A percentile compares a stretch with the other conserved stretches of the same genome.
Evolutionary conservation across 2,888 invertebrate genomes (phyloP).

Genomic region (Platycheirus rosarum): DNA sequence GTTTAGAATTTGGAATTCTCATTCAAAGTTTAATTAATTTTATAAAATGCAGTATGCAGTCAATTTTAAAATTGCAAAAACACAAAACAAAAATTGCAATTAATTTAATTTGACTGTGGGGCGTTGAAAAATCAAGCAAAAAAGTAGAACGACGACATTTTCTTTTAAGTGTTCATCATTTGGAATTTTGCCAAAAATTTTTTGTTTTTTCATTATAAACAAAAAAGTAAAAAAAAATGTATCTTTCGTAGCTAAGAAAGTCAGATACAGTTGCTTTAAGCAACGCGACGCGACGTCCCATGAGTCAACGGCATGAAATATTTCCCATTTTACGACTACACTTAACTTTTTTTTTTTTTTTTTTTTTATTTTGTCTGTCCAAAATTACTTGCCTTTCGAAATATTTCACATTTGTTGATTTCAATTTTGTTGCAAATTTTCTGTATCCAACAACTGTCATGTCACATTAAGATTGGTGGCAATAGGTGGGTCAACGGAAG

Average conservation of each 20-base stretch:
- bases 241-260: slow-evolving; percentile 59
- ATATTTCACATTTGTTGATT: slow-evolving; percentile 58
- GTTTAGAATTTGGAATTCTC: slow-evolving; percentile 4
- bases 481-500: slow-evolving; percentile 21
- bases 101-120: slow-evolving; percentile 70
- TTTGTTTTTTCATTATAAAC: slow-evolving; percentile 28
- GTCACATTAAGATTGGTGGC: slow-evolving; percentile 18
- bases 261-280: slow-evolving; percentile 62
- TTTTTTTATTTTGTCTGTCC: slow-evolving; percentile 37
- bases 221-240: neutral
- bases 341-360: slow-evolving; percentile 14
- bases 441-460: slow-evolving; percentile 47
- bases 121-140: slow-evolving; percentile 69
- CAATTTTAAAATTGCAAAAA: slow-evolving; percentile 35
- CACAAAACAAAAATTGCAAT: slow-evolving; percentile 53
- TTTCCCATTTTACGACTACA: slow-evolving; percentile 44
- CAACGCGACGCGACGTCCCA: slow-evolving; percentile 35
- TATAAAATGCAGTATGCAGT: slow-evolving; percentile 59
- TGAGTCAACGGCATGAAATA: slow-evolving; percentile 68
- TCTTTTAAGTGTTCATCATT: slow-evolving; percentile 72
- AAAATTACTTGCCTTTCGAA: slow-evolving; percentile 52
- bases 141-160: slow-evolving; percentile 72
- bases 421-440: slow-evolving; percentile 35
- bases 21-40: slow-evolving; percentile 56
- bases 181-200: slow-evolving; percentile 64